Conservation (phyloP, 2,888 invertebrate species). For the Serripes groenlandicus region DNA sequence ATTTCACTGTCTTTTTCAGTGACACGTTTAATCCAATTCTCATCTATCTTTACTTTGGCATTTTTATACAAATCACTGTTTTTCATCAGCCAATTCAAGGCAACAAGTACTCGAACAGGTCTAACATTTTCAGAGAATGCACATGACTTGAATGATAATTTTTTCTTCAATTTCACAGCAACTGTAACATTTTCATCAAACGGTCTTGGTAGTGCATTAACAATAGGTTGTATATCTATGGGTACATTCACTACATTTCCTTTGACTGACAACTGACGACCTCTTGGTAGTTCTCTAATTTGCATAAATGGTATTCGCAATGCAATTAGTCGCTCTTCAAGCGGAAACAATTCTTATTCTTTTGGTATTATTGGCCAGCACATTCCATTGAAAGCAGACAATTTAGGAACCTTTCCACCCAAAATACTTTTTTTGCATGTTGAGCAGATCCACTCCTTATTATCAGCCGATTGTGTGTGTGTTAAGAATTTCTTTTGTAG, state of each 20-base stretch:
- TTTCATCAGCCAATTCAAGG: slow-evolving; percentile 46
- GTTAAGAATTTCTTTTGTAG: slow-evolving; percentile 6
- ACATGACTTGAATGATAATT: slow-evolving; percentile 35
- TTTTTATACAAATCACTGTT: slow-evolving; percentile 53
- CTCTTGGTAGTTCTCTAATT: slow-evolving; percentile 40
- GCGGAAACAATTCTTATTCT: background rate
- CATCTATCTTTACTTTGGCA: slow-evolving; percentile 41
- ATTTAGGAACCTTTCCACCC: slow-evolving; percentile 13
- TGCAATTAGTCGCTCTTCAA: slow-evolving; percentile 20
- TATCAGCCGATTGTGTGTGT: slow-evolving; percentile 4
- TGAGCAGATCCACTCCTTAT: slow-evolving; percentile 16
- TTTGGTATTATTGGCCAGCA: slow-evolving; percentile 16
- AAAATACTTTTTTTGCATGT: slow-evolving; percentile 16
- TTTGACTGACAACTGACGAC: slow-evolving; percentile 26
- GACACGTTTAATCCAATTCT: slow-evolving; percentile 20
- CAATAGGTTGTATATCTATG: slow-evolving; percentile 57
- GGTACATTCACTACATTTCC: slow-evolving; percentile 65
- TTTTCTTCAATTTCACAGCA: slow-evolving; percentile 41
- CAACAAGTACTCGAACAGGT: slow-evolving; percentile 40
- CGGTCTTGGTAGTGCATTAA: slow-evolving; percentile 8
- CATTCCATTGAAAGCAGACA: slow-evolving; percentile 21
- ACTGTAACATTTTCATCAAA: slow-evolving; percentile 49
- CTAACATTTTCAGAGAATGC: slow-evolving; percentile 51
- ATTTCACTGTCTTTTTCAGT: background rate
- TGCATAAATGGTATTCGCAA: slow-evolving; percentile 42